Base-by-base conservation (phyloP, 2,888 invertebrate species). In the Agrochola litura region DNA sequence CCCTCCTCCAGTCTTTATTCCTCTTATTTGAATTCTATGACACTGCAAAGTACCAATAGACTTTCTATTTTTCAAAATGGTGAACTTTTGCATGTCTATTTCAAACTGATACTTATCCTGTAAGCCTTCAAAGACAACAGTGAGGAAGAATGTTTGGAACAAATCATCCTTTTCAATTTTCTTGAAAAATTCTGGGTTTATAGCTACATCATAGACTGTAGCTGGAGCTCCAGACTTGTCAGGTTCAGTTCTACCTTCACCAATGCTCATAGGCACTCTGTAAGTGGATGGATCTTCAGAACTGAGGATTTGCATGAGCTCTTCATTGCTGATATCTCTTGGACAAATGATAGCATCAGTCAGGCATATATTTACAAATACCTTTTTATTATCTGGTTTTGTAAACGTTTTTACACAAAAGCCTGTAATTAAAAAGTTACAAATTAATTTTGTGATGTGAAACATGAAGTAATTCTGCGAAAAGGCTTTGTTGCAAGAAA, bases 231-330 rank as follows among this genome's bases (percentile, higher is more conserved):
- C 98, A 72, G 97, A 97, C 93, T 98, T 99, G 92, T 99, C 99
- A 41, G 96, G 94, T 90, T 98, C 99, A 10, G 97, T 97, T 87
- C 98, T 98, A 8, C 98, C 97, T 91, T 98, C 98, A 0, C 99
- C 99, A 84, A 99, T 98, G 92, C 99, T 99, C 98, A 99, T 98
- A 0, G 99, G 99, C 65, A 99, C 98, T 82, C 98, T 97, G 93
- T 97, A 99, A 67, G 97, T 97, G 6, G 97, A 97, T 0, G 98
- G 97, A 70, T 98, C 98, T 75, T 97, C 97, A 0, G 98, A 98
- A 81, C 97, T 97, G 43, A 98, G 93, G 74, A 98, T 97, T 77
- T 97, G 97, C 85, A 97, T 95, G 2, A 99, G 96, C 89, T 98
- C 98, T 74, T 97, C 97, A 91, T 98, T 97, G 2, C 97, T 97